Base-by-base conservation (phyloP, 2,113 vertebrate species). In the Daphoenositta chrysoptera region DNA sequence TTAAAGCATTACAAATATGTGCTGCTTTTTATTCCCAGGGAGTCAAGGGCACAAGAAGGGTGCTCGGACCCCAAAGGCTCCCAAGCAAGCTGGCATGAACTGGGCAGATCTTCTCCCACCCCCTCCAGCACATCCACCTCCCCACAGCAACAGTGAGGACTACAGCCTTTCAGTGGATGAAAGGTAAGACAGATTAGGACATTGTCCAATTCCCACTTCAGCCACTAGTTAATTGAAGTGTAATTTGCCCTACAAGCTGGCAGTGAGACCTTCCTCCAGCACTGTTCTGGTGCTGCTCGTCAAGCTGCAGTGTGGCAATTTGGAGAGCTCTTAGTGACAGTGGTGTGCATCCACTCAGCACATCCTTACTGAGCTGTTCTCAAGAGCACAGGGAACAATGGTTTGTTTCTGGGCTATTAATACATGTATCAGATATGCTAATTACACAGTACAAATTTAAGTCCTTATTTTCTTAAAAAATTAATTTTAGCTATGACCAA, bases 31-130 rank as follows among this genome's bases (percentile, higher is more conserved):
- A 11, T 94, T 96, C 51, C 72, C 66, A 99, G 99, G 99, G 90
- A 99, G 99, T 97, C 99, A 99, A 98, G 99, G 99, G 93, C 99
- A 99, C 88, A 99, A 99, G 96, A 99, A 99, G 94, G 98, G 98
- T 71, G 97, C 98, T 50, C 98, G 99, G 14, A 99, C 98, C 63
- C 98, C 99, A 51, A 99, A 99, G 98, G 98, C 98, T 80, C 98
- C 99, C 48, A 99, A 99, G 95, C 99, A 99, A 96, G 98, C 98
- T 65, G 98, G 99, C 85, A 99, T 99, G 99, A 99, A 99, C 96
- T 99, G 99, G 99, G 98, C 99, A 60, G 99, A 99, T 93, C 98
- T 99, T 57, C 98, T 99, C 83, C 99, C 99, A 65, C 99, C 99
- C 28, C 99, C 99, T 44, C 99, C 99, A 9, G 98, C 98, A 31